phyloP scores from a whole-genome alignment of 2,113 vertebrate species.

The Sorex araneus region DNA sequence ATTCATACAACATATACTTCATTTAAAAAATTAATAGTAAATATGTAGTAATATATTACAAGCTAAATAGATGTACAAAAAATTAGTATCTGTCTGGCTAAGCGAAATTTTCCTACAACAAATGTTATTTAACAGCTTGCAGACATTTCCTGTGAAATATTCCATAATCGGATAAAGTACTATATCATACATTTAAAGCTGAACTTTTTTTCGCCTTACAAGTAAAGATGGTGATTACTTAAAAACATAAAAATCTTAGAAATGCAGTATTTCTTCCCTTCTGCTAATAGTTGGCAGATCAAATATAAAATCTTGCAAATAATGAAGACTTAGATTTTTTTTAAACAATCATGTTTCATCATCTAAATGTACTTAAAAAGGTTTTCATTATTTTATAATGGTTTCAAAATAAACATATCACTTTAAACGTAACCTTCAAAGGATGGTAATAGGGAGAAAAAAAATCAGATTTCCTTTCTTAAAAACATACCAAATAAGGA shows the following conservation, averaged over 20 bases:
- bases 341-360: conserved; percentile 54
- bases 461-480: conserved; percentile 81
- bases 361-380: conserved; percentile 75
- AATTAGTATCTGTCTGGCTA: conserved; percentile 60
- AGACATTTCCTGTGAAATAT: conserved; percentile 86
- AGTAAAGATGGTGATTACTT: conserved; percentile 77
- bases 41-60: conserved; percentile 21
- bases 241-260: conserved; percentile 76
- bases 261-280: conserved; percentile 64
- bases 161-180: conserved; percentile 85
- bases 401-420: background rate
- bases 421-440: conserved; percentile 75
- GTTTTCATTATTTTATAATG: conserved; percentile 60
- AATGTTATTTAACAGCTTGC: conserved; percentile 85
- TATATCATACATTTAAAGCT: conserved; percentile 85
- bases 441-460: conserved; percentile 57
- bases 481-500: conserved; percentile 86
- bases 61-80: conserved; percentile 57
- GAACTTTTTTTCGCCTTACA: conserved; percentile 83
- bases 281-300: conserved; percentile 61
- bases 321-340: background rate
- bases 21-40: conserved; percentile 65
- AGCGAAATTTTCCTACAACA: conserved; percentile 61
- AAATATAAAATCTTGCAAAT: conserved; percentile 69
- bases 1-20: conserved; percentile 12